These are phyloP conservation scores for Trissolcus japonicus DNA, from an alignment of 2,888 invertebrate species.

Conservation along the genomic window DNA sequence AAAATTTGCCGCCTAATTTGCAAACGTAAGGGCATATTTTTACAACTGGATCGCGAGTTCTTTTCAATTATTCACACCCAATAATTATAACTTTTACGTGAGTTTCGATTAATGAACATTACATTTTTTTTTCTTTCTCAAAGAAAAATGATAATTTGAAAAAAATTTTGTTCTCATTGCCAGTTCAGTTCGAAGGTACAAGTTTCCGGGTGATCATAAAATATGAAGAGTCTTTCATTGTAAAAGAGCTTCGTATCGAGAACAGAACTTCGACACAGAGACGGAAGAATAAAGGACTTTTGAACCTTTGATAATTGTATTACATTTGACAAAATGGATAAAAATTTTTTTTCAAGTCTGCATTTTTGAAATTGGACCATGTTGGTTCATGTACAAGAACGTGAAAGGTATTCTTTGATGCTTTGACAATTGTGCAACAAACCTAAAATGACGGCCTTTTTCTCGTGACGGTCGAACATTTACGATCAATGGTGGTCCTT, in stretches of 20 bases:
- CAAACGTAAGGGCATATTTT: not conserved
- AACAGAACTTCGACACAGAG: no score
- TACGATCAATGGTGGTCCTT: conserved; percentile 41
- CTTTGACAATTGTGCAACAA: conserved; percentile 18
- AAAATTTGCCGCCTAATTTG: not conserved
- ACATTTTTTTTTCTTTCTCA: no score
- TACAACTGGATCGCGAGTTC: no score
- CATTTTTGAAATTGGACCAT: not conserved
- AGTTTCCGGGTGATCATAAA: no score
- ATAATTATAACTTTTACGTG: no score
- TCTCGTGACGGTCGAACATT: conserved; percentile 51
- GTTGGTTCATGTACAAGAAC: not conserved
- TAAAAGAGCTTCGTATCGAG: no score
- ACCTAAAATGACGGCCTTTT: conserved; percentile 48
- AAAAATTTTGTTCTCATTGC: no score
- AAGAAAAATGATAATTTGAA: no score
- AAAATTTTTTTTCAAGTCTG: not conserved
- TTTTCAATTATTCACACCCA: no score
- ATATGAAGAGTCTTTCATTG: no score
- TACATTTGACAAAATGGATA: not conserved
- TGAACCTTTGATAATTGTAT: not conserved
- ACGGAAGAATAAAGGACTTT: not conserved
- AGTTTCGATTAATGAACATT: no score
- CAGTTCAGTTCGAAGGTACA: no score
- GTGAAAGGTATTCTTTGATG: not conserved